phyloP scores from a whole-genome alignment of 2,797 vertebrate genomes.

The Lepidocolaptes lacrymiger region DNA sequence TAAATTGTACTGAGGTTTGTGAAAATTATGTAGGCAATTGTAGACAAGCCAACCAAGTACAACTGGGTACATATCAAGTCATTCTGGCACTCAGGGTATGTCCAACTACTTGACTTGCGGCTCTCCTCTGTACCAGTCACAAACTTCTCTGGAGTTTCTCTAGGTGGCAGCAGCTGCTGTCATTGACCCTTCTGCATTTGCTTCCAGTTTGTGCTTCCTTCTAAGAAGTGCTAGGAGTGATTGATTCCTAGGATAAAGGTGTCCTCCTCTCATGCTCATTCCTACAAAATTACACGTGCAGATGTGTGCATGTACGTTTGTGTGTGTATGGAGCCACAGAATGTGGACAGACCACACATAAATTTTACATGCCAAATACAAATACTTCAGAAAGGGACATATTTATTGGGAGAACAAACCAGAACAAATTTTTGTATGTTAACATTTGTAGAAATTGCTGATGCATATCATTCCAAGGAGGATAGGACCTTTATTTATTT shows the following conservation, averaged over 20 bases:
- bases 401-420: background rate
- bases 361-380: background rate
- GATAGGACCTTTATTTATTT: background rate
- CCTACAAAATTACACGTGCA: background rate
- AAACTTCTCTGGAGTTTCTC: background rate
- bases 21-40: background rate
- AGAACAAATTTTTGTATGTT: background rate
- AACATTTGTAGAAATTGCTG: background rate
- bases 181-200: background rate
- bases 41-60: background rate
- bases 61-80: background rate
- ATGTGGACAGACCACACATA: fast-evolving
- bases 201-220: background rate
- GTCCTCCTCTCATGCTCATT: background rate
- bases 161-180: background rate
- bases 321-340: background rate
- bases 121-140: background rate
- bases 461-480: background rate
- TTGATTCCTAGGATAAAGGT: background rate
- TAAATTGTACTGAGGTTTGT: background rate
- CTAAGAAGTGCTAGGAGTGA: background rate
- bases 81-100: background rate
- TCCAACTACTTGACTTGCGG: background rate
- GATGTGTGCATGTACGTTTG: background rate
- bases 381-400: background rate